Base-by-base conservation (phyloP, 2,797 vertebrate genomes). In the Galago senegalensis region DNA sequence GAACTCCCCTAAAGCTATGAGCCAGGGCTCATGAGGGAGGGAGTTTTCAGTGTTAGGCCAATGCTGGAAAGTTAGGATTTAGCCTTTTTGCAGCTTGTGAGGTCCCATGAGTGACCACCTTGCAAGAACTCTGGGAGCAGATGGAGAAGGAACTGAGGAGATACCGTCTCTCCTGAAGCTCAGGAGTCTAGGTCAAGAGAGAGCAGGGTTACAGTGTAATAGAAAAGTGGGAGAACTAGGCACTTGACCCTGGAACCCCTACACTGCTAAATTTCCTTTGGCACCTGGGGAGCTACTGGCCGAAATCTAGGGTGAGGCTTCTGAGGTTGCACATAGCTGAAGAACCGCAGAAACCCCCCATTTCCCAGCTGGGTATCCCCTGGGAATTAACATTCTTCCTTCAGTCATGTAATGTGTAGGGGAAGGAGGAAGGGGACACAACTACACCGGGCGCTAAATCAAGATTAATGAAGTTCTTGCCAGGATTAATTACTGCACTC, bases 391-490 rank as follows among this genome's bases (percentile, higher is more conserved):
- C 0, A 0, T 11, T n/a, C 65, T 85, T 49, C 81, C 94, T 43
- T 25, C 75, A 49, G 25, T 40, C 29, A 20, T 31, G 72, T 67
- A 4, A 63, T 20, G n/a, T 31, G 37, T 27, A 69, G 83, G 73
- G 69, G 76, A 91, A 75, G 65, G 67, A 53, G 58, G 37, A 31
- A 46, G 60, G 80, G 10, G 53, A 58, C 23, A 7, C n/a, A 16
- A 29, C 69, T 81, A 58, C 79, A 37, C 0, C 5, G 40, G 70
- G 67, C 60, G 79, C 72, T 93, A 96, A 97, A 97, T 96, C 84
- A 97, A 97, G 98, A 98, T 98, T 96, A 98, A 98, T 97, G 98
- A 97, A 96, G 96, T 97, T 97, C 97, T 97, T 6, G n/a, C 61
- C 95, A 93, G 94, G 88, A 98, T 97, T 96, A 96, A 97, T 83